A percentile compares a stretch with the other conserved stretches of the same genome.
Conservation (phyloP, 2,113 vertebrate species). For the Cephalopterus ornatus region DNA sequence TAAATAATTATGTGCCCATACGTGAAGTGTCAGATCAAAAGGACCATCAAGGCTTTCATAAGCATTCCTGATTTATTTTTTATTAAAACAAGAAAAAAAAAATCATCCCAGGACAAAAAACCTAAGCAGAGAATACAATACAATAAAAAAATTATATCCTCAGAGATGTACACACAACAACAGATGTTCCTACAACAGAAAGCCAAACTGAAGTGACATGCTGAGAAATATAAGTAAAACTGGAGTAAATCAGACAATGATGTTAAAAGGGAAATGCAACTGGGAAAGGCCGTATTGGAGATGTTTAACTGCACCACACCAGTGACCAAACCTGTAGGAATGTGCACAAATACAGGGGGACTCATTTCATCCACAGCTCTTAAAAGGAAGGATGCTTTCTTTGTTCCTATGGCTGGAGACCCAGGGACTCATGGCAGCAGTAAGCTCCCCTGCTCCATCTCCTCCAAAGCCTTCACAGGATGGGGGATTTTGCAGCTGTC, state of each 20-base stretch:
- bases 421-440: fast-evolving
- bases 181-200: background rate
- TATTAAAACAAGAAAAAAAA: conserved; percentile 39
- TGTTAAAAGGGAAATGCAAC: background rate
- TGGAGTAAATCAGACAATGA: background rate
- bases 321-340: background rate
- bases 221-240: background rate
- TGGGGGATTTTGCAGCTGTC: background rate
- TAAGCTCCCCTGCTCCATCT: background rate
- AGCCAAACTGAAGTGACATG: background rate
- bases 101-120: background rate
- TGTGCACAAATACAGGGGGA: background rate
- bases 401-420: background rate
- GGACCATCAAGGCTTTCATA: conserved; percentile 4
- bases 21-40: conserved; percentile 60
- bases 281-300: background rate
- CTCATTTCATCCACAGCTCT: background rate
- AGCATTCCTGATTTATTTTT: conserved; percentile 41
- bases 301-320: background rate
- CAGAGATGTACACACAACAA: background rate
- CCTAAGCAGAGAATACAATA: background rate
- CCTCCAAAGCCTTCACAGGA: background rate
- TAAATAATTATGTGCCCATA: conserved; percentile 54
- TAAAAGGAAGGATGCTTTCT: background rate
- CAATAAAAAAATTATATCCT: background rate